Evolutionary conservation across 2,888 invertebrate genomes (phyloP).

Genomic region (Yponomeuta cagnagella): DNA sequence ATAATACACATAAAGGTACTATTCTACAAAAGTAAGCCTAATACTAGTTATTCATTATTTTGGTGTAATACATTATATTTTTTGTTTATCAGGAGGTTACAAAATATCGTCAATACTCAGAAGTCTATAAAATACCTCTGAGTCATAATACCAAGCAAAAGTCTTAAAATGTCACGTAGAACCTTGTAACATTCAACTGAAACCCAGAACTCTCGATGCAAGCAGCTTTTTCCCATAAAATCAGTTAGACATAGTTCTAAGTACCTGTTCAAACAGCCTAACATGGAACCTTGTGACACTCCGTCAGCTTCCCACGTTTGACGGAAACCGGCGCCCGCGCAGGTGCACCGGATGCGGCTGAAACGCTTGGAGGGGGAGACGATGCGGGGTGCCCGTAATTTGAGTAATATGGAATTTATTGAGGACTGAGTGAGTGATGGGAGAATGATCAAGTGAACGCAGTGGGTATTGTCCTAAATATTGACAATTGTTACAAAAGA

Average conservation of each 20-base stretch:
- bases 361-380: conserved; percentile 32
- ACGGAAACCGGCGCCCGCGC: conserved; percentile 47
- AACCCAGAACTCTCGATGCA: not conserved
- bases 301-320: not conserved
- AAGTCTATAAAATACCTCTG: too few relatives aligned
- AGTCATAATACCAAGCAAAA: too few relatives aligned
- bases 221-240: not conserved
- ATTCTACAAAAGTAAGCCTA: too few relatives aligned
- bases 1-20: too few relatives aligned
- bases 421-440: not conserved
- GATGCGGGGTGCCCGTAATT: conserved; percentile 11
- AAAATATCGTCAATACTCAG: too few relatives aligned
- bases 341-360: conserved; percentile 71
- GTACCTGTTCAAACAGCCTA: not conserved
- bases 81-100: too few relatives aligned
- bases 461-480: too few relatives aligned
- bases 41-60: too few relatives aligned
- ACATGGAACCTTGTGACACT: not conserved
- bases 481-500: too few relatives aligned
- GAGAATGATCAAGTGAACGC: not conserved
- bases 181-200: too few relatives aligned
- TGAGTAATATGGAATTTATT: conserved; percentile 4
- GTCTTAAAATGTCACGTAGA: too few relatives aligned
- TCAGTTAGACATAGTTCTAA: not conserved
- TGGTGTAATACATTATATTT: too few relatives aligned